A percentile compares a stretch with the other conserved stretches of the same genome.
Evolutionary conservation across 2,797 vertebrate genomes (phyloP).

Genomic region (Sebastes hopkinsi): DNA sequence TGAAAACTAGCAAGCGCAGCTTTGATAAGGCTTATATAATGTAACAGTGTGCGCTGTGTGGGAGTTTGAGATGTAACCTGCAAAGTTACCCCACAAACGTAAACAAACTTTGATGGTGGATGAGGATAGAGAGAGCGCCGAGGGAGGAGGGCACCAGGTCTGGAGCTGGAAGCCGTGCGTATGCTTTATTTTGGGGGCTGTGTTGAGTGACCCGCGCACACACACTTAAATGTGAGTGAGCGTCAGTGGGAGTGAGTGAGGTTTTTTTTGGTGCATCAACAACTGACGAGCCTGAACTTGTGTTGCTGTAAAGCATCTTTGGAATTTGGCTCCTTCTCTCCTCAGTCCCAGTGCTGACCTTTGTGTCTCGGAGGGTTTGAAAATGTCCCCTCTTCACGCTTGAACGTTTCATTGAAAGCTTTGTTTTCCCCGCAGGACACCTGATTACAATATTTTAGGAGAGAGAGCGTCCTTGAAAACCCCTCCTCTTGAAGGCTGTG

Average conservation of each 20-base stretch:
- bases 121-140: constrained; percentile 28
- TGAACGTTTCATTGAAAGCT: constrained; percentile 44
- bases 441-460: constrained; percentile 54
- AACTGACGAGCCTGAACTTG: constrained; percentile 68
- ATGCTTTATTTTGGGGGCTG: constrained; percentile 22
- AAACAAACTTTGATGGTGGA: constrained; percentile 73
- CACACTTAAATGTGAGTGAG: constrained; percentile 26
- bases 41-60: constrained; percentile 54
- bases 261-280: constrained; percentile 43
- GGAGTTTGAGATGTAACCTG: constrained; percentile 69
- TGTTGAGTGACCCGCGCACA: constrained; percentile 49
- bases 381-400: constrained; percentile 44
- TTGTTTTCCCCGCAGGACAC: constrained; percentile 37
- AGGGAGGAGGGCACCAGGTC: constrained; percentile 48
- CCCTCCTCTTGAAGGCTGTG: constrained; percentile 7
- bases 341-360: constrained; percentile 23
- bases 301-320: constrained; percentile 67
- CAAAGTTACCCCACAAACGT: constrained; percentile 67
- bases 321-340: constrained; percentile 74
- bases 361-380: constrained; percentile 36
- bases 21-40: constrained; percentile 67
- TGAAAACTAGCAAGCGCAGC: constrained; percentile 26
- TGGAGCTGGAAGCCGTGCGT: constrained; percentile 15
- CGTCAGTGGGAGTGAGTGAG: constrained; percentile 54
- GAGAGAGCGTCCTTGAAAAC: constrained; percentile 27